phyloP scores from a whole-genome alignment of 2,888 invertebrate genomes.

The Parnassius orleans region DNA sequence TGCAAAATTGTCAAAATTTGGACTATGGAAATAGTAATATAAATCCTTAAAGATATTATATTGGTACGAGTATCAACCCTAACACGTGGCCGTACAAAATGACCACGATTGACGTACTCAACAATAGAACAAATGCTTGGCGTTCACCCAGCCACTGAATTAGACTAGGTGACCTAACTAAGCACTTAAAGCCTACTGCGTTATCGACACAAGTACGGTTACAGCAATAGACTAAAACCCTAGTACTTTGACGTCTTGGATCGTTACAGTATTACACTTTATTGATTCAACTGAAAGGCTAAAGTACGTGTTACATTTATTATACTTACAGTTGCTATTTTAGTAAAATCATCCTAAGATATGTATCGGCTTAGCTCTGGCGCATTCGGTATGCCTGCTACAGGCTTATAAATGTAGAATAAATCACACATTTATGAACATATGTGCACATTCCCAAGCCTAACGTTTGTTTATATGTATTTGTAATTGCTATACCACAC shows the following conservation, averaged over 20 bases:
- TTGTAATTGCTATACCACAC: no score
- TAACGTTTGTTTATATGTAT: no score
- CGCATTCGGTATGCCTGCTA: no score
- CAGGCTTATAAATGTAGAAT: no score
- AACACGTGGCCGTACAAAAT: conserved; percentile 58
- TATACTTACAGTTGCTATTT: not conserved
- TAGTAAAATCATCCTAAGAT: not conserved
- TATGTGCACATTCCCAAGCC: no score
- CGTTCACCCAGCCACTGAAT: conserved; percentile 70
- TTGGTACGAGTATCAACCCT: conserved; percentile 38
- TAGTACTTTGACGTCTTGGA: conserved; percentile 3
- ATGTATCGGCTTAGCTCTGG: no score
- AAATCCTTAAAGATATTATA: not conserved
- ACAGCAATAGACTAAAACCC: conserved; percentile 5
- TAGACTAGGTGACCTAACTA: conserved; percentile 54
- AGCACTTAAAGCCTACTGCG: conserved; percentile 24
- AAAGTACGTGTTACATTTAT: not conserved
- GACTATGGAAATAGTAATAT: no score
- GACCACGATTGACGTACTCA: conserved; percentile 51
- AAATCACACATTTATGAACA: no score
- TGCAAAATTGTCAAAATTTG: no score
- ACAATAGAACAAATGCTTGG: conserved; percentile 77
- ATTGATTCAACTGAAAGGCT: conserved; percentile 8
- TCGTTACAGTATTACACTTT: conserved; percentile 13
- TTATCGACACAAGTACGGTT: conserved; percentile 8